Conservation (phyloP, 2,797 vertebrate species). For the Sebastes kiyomatsui region DNA sequence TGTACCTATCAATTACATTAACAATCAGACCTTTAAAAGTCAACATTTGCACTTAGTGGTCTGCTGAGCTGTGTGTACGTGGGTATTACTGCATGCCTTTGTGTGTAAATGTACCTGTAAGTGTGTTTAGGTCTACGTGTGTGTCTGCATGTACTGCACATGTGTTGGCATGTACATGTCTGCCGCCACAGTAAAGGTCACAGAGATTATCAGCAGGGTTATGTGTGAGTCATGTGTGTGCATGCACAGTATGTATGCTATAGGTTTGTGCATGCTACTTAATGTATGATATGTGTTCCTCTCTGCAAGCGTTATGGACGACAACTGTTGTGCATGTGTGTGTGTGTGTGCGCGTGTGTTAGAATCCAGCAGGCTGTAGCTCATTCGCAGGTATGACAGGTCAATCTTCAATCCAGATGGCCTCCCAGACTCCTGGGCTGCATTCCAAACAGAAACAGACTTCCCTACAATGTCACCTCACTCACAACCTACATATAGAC, state of each 20-base stretch:
- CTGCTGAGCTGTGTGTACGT: neutral
- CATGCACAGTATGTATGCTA: neutral
- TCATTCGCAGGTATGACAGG: slow-evolving; percentile 71
- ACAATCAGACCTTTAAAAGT: neutral
- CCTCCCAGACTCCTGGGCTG: slow-evolving; percentile 51
- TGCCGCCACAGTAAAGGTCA: slow-evolving; percentile 18
- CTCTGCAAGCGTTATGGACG: neutral
- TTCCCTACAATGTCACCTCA: slow-evolving; percentile 24
- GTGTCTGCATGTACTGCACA: neutral
- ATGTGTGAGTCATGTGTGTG: neutral
- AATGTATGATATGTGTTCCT: neutral
- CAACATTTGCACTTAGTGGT: neutral
- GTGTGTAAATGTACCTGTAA: neutral
- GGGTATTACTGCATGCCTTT: neutral
- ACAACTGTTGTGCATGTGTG: slow-evolving; percentile 3
- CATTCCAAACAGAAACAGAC: slow-evolving; percentile 58
- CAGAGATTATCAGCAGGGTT: slow-evolving; percentile 14
- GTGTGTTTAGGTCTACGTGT: slow-evolving; percentile 1
- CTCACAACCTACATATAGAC: neutral
- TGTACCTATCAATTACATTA: neutral
- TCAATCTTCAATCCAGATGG: slow-evolving; percentile 78
- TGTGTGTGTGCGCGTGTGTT: slow-evolving; percentile 19
- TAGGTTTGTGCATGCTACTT: neutral
- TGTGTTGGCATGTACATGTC: slow-evolving; percentile 4
- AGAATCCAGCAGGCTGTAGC: slow-evolving; percentile 62